Percentiles rank a stretch among this genome's conserved stretches.
Conservation (phyloP, 2,797 vertebrate genomes). For the Poecilia wingei region DNA sequence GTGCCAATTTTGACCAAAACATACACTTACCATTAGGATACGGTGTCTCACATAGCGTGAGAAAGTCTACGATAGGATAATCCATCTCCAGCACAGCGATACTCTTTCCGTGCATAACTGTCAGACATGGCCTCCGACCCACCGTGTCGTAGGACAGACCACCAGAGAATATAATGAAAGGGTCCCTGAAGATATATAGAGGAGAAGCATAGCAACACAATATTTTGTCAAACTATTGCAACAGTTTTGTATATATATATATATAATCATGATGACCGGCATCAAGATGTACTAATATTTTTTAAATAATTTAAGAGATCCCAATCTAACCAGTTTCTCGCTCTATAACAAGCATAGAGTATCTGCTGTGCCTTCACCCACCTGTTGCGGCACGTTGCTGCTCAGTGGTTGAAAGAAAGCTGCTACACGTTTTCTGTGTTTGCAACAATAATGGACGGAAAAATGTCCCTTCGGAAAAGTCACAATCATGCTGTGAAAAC, state of each 20-base stretch:
- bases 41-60: conserved; percentile 97
- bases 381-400: not conserved
- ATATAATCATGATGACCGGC: not conserved
- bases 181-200: conserved; percentile 75
- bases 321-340: not conserved
- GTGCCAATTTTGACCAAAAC: not conserved
- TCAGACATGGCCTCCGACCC: conserved; percentile 95
- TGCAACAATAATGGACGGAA: not conserved
- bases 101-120: conserved; percentile 98
- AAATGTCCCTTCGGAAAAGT: not conserved
- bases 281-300: not conserved
- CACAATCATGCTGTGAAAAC: not conserved
- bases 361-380: not conserved
- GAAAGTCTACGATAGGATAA: conserved; percentile 97
- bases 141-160: conserved; percentile 97
- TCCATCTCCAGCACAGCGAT: conserved; percentile 99
- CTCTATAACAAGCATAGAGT: not conserved
- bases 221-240: not conserved
- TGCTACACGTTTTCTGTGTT: not conserved
- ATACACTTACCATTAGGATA: conserved; percentile 87
- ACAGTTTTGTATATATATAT: not conserved
- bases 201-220: conserved; percentile 2
- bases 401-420: not conserved
- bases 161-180: conserved; percentile 97
- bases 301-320: not conserved